Conservation (phyloP, 1,140 invertebrate species). For the Neotoxoptera formosana region DNA sequence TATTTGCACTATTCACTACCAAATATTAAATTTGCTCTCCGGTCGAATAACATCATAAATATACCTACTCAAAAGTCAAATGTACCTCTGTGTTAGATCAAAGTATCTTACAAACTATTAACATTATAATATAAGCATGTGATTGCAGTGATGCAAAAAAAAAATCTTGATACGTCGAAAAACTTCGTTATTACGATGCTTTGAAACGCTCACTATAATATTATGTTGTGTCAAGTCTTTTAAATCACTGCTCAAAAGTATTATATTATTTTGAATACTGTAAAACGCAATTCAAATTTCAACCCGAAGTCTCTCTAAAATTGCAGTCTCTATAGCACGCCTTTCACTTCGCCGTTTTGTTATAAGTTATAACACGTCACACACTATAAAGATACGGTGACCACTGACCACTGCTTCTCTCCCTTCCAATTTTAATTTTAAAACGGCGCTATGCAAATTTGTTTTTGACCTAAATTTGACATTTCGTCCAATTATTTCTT, state of each 20-base stretch:
- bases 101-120: not conserved
- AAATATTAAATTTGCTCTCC: too few species aligned
- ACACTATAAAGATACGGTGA: not conserved
- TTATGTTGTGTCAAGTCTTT: not conserved
- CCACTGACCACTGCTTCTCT: not conserved
- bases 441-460: not conserved
- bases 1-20: too few species aligned
- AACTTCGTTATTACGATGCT: not conserved
- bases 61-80: not conserved
- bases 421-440: not conserved
- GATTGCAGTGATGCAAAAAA: too few species aligned
- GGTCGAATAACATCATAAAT: not conserved
- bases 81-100: not conserved
- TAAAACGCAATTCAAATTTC: not conserved
- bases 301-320: not conserved
- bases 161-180: not conserved
- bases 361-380: not conserved
- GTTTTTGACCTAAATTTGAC: not conserved
- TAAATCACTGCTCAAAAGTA: not conserved
- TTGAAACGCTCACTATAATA: not conserved
- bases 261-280: not conserved
- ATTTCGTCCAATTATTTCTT: not conserved
- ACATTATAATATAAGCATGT: not conserved
- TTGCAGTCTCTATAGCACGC: not conserved
- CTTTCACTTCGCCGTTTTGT: not conserved